These are phyloP conservation scores for Agrypnus murinus DNA, from an alignment of 2,888 invertebrate species.

Conservation along the genomic window DNA sequence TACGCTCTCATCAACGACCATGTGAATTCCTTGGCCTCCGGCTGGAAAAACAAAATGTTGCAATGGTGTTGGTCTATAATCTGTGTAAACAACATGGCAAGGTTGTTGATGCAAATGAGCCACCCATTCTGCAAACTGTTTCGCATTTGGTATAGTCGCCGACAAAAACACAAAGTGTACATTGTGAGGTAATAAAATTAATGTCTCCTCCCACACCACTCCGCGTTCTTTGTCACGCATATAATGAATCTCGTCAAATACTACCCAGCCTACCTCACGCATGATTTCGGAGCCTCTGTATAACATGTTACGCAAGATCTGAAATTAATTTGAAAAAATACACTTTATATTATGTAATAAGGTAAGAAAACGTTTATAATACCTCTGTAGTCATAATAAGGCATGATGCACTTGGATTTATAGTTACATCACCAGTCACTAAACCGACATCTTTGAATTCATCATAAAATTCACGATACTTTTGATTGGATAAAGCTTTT, in stretches of 20 bases:
- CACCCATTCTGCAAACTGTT: conserved; percentile 97
- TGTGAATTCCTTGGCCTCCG: conserved; percentile 96
- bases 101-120: conserved; percentile 95
- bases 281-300: conserved; percentile 99
- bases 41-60: conserved; percentile 99
- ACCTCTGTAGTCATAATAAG: conserved; percentile 99
- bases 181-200: conserved; percentile 97
- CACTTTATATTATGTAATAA: neutral
- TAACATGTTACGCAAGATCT: conserved; percentile 98
- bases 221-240: conserved; percentile 99
- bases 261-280: conserved; percentile 99
- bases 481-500: conserved; percentile 99
- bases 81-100: conserved; percentile 99
- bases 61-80: conserved; percentile 96
- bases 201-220: conserved; percentile 99
- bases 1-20: conserved; percentile 94
- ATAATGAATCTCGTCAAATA: conserved; percentile 99
- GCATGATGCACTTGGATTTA: conserved; percentile 98
- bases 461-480: conserved; percentile 97
- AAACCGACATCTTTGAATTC: conserved; percentile 98
- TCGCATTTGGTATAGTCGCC: conserved; percentile 99
- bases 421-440: conserved; percentile 99
- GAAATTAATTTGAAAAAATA: conserved; percentile 58
- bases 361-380: conserved; percentile 53
- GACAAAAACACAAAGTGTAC: conserved; percentile 99